A percentile compares a stretch with the other conserved stretches of the same genome.
Conservation (phyloP, 2,888 invertebrate species). For the Tortrix viridana region DNA sequence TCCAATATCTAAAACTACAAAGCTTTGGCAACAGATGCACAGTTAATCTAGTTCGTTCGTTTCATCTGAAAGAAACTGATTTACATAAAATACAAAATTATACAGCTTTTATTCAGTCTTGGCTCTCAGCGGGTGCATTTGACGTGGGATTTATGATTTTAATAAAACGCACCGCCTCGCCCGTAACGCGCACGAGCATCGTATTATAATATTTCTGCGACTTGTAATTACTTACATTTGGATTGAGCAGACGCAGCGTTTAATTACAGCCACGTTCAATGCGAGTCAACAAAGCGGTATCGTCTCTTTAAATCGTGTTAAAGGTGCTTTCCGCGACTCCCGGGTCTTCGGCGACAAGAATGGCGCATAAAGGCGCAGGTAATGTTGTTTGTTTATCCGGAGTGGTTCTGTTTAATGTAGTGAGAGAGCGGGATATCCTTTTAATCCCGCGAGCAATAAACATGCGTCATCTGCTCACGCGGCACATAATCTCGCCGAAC, state of each 20-base stretch:
- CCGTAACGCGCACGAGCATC: slow-evolving; percentile 68
- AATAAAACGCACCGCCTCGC: slow-evolving; percentile 74
- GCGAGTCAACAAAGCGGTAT: slow-evolving; percentile 49
- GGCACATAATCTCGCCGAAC: slow-evolving; percentile 45
- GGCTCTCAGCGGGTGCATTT: slow-evolving; percentile 75
- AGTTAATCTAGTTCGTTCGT: slow-evolving; percentile 49
- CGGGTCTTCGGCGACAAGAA: slow-evolving; percentile 52
- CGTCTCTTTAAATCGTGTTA: slow-evolving; percentile 41
- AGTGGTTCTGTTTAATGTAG: slow-evolving; percentile 65
- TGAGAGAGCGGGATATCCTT: slow-evolving; percentile 69
- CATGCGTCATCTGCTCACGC: slow-evolving; percentile 58
- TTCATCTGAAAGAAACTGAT: slow-evolving; percentile 54
- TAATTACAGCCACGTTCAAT: slow-evolving; percentile 55
- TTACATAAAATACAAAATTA: slow-evolving; percentile 70
- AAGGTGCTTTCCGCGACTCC: slow-evolving; percentile 24
- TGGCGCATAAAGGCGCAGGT: slow-evolving; percentile 62
- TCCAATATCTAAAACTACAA: slow-evolving; percentile 26
- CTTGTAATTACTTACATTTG: slow-evolving; percentile 46
- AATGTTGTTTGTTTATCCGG: slow-evolving; percentile 55
- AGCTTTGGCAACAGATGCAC: slow-evolving; percentile 44
- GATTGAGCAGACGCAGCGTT: slow-evolving; percentile 51
- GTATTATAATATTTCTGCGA: slow-evolving; percentile 61
- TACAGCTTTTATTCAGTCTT: slow-evolving; percentile 71
- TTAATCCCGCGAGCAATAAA: slow-evolving; percentile 70
- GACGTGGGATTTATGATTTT: slow-evolving; percentile 82